Evolutionary conservation across 2,888 invertebrate genomes (phyloP).

Genomic region (Eupithecia subfuscata): DNA sequence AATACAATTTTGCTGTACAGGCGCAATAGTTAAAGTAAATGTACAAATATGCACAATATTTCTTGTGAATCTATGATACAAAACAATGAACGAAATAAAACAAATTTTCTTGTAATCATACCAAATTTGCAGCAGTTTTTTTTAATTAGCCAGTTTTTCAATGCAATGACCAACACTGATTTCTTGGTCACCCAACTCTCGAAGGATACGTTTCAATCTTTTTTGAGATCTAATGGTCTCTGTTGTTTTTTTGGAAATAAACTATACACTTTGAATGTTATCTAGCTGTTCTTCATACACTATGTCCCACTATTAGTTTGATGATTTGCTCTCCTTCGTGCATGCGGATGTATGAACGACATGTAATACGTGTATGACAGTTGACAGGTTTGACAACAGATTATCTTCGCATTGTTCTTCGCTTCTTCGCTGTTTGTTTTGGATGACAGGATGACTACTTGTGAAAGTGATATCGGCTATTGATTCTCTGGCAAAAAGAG

Average conservation of each 20-base stretch:
- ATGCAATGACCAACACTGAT: too few relatives aligned
- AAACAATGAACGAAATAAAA: too few relatives aligned
- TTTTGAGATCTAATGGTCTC: too few relatives aligned
- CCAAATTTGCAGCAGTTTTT: too few relatives aligned
- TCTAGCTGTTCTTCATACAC: neutral
- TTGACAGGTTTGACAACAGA: conserved; percentile 20
- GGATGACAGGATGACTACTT: conserved; percentile 19
- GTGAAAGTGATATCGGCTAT: conserved; percentile 31
- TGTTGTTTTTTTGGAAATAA: neutral
- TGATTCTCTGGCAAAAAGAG: neutral
- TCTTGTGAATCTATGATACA: too few relatives aligned
- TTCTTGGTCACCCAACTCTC: too few relatives aligned
- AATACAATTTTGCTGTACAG: too few relatives aligned
- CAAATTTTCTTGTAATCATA: too few relatives aligned
- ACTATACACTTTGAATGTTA: neutral
- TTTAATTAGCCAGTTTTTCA: too few relatives aligned
- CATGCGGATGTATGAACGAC: conserved; percentile 37
- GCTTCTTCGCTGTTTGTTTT: neutral
- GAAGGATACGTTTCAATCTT: too few relatives aligned
- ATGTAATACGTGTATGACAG: conserved; percentile 24
- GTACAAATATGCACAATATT: too few relatives aligned
- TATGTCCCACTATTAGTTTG: neutral
- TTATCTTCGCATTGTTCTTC: neutral
- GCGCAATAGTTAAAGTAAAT: too few relatives aligned
- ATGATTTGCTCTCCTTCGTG: conserved; percentile 29